A percentile compares a stretch with the other conserved stretches of the same genome.
Conservation (phyloP, 1,140 invertebrate species). For the Magallana ariakensis region DNA sequence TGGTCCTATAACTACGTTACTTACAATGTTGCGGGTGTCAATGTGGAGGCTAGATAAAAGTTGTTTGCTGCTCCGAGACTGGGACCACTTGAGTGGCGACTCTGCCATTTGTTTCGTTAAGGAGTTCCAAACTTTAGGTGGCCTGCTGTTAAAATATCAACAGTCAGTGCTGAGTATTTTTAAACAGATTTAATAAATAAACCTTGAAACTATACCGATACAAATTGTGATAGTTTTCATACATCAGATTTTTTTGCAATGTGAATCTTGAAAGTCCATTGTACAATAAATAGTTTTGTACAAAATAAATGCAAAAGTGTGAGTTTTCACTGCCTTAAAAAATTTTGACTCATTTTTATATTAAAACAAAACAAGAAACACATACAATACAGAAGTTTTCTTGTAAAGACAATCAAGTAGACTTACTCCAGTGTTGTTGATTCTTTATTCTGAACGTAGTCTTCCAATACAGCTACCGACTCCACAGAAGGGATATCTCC, state of each 20-base stretch:
- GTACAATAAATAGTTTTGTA: too few species aligned
- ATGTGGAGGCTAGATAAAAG: slow-evolving; percentile 72
- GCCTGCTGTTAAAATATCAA: slow-evolving; percentile 29
- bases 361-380: too few species aligned
- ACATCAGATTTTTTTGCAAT: too few species aligned
- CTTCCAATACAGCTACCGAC: neutral
- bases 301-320: too few species aligned
- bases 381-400: too few species aligned
- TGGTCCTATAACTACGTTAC: slow-evolving; percentile 31
- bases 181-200: too few species aligned
- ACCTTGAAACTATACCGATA: too few species aligned
- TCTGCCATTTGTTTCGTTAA: neutral
- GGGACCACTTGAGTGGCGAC: slow-evolving; percentile 61
- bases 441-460: neutral
- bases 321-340: too few species aligned
- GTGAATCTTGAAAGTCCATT: too few species aligned
- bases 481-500: neutral
- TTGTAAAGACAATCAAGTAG: neutral
- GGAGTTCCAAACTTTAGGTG: neutral
- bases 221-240: too few species aligned
- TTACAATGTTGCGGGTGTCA: slow-evolving; percentile 76
- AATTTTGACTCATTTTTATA: too few species aligned
- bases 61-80: slow-evolving; percentile 67
- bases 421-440: neutral
- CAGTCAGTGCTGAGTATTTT: too few species aligned